Percentiles rank a stretch among this genome's conserved stretches.
Evolutionary conservation across 1,140 invertebrate genomes (phyloP).

Genomic region (Nymphalis io): DNA sequence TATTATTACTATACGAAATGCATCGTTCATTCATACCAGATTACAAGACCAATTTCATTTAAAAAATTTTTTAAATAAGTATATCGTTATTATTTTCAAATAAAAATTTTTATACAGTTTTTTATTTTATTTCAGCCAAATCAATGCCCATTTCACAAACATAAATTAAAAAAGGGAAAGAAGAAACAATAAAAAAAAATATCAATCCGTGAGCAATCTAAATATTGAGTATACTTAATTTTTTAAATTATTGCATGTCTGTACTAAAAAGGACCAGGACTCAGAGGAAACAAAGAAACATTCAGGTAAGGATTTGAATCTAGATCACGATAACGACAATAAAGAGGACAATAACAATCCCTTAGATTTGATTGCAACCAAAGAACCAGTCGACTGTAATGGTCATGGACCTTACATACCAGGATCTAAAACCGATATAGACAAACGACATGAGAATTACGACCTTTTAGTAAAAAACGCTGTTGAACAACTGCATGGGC

Average conservation of each 20-base stretch:
- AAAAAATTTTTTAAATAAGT: background rate
- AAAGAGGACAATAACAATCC: slow-evolving; percentile 49
- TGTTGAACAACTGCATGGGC: slow-evolving; percentile 68
- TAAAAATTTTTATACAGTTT: slow-evolving; percentile 6
- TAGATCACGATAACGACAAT: slow-evolving; percentile 28
- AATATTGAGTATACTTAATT: background rate
- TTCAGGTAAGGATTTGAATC: slow-evolving; percentile 14
- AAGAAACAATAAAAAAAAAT: slow-evolving; percentile 25
- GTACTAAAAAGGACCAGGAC: slow-evolving; percentile 56
- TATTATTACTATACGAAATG: too few relatives aligned
- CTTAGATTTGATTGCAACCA: slow-evolving; percentile 52
- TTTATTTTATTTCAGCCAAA: slow-evolving; percentile 64
- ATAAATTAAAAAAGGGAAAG: slow-evolving; percentile 28
- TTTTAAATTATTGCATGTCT: slow-evolving; percentile 69
- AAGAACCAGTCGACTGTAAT: slow-evolving; percentile 55
- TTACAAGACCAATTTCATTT: too few relatives aligned
- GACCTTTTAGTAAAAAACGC: slow-evolving; percentile 75
- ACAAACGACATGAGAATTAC: slow-evolving; percentile 79
- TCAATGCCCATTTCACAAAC: slow-evolving; percentile 61
- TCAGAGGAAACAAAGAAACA: slow-evolving; percentile 21
- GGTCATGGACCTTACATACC: slow-evolving; percentile 80
- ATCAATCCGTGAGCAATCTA: too few relatives aligned
- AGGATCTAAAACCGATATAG: slow-evolving; percentile 81
- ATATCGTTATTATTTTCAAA: background rate
- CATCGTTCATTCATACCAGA: too few relatives aligned